phyloP scores from a whole-genome alignment of 2,888 invertebrate genomes.

The Synergus japonicus region DNA sequence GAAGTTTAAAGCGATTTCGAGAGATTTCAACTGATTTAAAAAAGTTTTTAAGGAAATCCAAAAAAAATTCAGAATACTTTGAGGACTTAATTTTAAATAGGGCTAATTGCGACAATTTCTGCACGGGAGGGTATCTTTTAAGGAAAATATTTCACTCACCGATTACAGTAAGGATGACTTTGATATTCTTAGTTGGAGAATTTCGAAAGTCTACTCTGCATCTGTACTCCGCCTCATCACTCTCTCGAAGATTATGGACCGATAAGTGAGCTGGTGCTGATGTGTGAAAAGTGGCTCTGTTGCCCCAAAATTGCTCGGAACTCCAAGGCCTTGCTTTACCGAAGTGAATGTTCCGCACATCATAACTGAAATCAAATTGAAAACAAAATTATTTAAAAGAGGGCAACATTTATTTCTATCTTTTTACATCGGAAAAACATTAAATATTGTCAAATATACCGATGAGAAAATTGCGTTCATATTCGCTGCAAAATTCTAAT shows the following conservation, averaged over 20 bases:
- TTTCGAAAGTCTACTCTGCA: slow-evolving; percentile 87
- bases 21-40: too few species aligned
- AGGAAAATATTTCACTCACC: slow-evolving; percentile 80
- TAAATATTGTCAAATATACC: too few species aligned
- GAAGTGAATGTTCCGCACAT: slow-evolving; percentile 80
- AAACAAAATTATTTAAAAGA: background rate
- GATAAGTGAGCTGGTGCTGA: slow-evolving; percentile 80
- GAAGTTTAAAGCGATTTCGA: too few species aligned
- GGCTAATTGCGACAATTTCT: too few species aligned
- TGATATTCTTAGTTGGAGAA: slow-evolving; percentile 85
- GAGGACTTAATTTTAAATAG: too few species aligned
- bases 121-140: too few species aligned
- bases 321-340: slow-evolving; percentile 80
- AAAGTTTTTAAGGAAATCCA: too few species aligned
- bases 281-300: slow-evolving; percentile 80
- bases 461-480: too few species aligned
- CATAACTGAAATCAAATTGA: slow-evolving; percentile 78
- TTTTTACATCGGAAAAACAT: too few species aligned
- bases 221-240: slow-evolving; percentile 85
- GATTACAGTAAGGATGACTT: slow-evolving; percentile 87
- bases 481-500: background rate
- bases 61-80: too few species aligned
- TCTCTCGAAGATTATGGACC: slow-evolving; percentile 71
- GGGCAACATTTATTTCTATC: background rate
- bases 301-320: slow-evolving; percentile 80